These are phyloP conservation scores for Steinernema carpocapsae DNA, from an alignment of 2,888 invertebrate genomes.

Conservation along the genomic window DNA sequence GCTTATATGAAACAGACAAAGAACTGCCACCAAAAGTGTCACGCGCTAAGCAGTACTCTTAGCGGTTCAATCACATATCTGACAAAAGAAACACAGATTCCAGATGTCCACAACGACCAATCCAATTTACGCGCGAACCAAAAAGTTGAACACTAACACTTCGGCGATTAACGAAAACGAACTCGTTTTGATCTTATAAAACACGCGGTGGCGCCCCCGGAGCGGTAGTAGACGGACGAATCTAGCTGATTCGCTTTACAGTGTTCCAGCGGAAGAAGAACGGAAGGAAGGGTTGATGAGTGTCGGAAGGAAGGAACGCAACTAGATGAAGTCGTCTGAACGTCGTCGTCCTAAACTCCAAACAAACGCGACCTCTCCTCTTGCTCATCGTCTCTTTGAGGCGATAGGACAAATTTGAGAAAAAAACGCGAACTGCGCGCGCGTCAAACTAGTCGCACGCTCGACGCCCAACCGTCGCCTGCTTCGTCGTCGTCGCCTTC, in stretches of 20 bases:
- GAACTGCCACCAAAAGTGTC: no score
- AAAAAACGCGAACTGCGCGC: constrained; percentile 29
- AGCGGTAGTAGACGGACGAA: no score
- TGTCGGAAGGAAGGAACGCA: not conserved
- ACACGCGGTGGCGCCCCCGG: no score
- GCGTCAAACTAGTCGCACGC: constrained; percentile 34
- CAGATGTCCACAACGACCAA: not conserved
- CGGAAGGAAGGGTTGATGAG: not conserved
- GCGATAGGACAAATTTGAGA: constrained; percentile 29
- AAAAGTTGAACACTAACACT: not conserved
- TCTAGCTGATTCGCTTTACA: no score
- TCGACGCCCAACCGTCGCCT: not conserved
- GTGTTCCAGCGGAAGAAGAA: not conserved
- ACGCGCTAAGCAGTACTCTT: no score
- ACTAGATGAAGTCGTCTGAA: constrained; percentile 17
- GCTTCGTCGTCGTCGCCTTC: not conserved
- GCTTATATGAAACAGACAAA: not conserved
- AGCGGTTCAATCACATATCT: no score
- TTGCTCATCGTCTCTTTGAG: constrained; percentile 20
- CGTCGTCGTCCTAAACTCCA: constrained; percentile 4
- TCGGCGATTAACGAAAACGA: not conserved
- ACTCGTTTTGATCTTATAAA: not conserved
- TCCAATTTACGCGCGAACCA: constrained; percentile 12
- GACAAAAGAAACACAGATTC: no score
- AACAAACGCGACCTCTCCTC: constrained; percentile 18